Conservation (phyloP, 2,113 vertebrate genomes). For the Columba livia region DNA sequence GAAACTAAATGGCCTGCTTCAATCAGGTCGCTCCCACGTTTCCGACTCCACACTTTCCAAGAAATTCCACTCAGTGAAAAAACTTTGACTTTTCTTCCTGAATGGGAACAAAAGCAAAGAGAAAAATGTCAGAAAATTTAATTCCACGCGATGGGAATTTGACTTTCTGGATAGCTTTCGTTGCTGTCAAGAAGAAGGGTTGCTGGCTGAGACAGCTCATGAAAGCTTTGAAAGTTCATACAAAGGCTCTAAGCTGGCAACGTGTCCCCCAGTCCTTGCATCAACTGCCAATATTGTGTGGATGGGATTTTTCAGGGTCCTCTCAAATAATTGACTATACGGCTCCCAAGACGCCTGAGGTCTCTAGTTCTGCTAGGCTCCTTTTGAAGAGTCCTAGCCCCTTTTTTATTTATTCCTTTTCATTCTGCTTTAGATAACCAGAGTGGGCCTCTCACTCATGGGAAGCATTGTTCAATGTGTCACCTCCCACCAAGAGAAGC, state of each 20-base stretch:
- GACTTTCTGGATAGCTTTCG: background rate
- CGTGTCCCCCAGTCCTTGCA: background rate
- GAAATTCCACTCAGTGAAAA: background rate
- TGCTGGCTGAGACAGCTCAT: background rate
- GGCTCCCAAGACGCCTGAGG: background rate
- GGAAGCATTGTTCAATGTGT: constrained; percentile 14
- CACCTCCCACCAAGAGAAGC: constrained; percentile 48
- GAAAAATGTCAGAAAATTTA: background rate
- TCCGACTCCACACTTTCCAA: background rate
- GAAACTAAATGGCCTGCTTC: background rate
- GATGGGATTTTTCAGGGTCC: background rate
- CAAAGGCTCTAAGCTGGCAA: constrained; percentile 11
- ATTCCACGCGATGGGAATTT: background rate
- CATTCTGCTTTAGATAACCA: constrained; percentile 20
- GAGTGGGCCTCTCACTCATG: background rate
- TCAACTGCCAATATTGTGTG: background rate
- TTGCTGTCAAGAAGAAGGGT: background rate
- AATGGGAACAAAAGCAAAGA: background rate
- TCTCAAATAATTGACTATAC: background rate
- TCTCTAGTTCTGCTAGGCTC: background rate
- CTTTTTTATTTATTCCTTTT: background rate
- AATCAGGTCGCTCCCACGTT: accelerated
- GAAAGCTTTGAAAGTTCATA: background rate
- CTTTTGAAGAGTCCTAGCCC: background rate
- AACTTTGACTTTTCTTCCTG: background rate